These are phyloP conservation scores for Sanderia malayensis DNA, from an alignment of 30 jellyfish, hydroid and myxozoan genomes.

Conservation along the genomic window DNA sequence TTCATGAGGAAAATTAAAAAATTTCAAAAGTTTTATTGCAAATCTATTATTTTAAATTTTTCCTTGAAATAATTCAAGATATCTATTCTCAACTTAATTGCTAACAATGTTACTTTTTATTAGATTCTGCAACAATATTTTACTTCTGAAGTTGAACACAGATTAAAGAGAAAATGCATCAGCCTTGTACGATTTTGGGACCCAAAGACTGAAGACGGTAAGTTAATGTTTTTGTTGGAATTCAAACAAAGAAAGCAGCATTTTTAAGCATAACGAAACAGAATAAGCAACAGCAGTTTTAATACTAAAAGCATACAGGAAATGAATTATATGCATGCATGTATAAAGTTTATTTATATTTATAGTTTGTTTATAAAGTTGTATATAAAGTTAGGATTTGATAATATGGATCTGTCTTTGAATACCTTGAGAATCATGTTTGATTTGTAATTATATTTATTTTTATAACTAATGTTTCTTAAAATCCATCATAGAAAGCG, in stretches of 20 bases:
- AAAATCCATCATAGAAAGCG: conserved; percentile 62
- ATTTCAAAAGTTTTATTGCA: not conserved
- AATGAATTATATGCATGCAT: not conserved
- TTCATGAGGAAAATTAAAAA: not conserved
- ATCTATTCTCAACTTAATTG: too few species aligned
- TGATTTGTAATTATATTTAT: not conserved
- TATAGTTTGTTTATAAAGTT: not conserved
- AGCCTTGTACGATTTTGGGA: conserved; percentile 56
- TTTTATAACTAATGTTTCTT: not conserved
- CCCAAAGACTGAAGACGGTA: conserved; percentile 56
- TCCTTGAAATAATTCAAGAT: not conserved
- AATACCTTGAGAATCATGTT: not conserved
- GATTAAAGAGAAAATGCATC: conserved; percentile 56
- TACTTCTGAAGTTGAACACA: conserved; percentile 67
- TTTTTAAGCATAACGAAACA: too few species aligned
- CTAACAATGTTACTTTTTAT: not conserved
- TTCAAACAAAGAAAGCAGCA: too few species aligned
- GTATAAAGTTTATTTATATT: not conserved
- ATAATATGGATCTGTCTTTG: too few species aligned
- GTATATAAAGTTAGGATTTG: not conserved
- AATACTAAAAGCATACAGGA: too few species aligned
- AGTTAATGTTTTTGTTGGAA: too few species aligned
- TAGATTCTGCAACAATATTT: conserved; percentile 73
- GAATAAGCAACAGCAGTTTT: too few species aligned
- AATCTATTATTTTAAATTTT: not conserved